Conservation (phyloP, 2,888 invertebrate species). For the Blera fallax region DNA sequence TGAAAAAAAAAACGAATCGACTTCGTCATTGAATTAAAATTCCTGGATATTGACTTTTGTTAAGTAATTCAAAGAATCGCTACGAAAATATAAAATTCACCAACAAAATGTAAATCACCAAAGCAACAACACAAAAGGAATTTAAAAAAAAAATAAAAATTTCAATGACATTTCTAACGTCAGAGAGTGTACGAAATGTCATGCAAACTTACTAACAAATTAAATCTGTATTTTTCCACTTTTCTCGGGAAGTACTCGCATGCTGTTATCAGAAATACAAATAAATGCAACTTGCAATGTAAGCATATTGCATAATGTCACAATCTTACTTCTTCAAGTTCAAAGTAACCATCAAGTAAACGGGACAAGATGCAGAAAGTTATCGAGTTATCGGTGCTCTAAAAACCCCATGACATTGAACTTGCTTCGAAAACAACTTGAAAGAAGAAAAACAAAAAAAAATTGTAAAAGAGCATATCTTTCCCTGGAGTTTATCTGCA, state of each 20-base stretch:
- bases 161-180: background rate
- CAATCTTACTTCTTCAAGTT: constrained; percentile 4
- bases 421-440: constrained; percentile 14
- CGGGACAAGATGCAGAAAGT: background rate
- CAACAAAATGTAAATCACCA: background rate
- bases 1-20: too few species aligned
- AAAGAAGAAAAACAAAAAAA: background rate
- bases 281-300: background rate
- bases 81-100: background rate
- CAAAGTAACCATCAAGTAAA: background rate
- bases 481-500: constrained; percentile 31
- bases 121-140: background rate
- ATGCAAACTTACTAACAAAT: background rate
- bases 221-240: background rate
- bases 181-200: background rate
- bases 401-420: constrained; percentile 43
- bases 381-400: constrained; percentile 20
- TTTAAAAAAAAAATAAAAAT: background rate
- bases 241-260: background rate
- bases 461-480: constrained; percentile 11
- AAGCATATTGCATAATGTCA: constrained; percentile 16
- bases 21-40: too few species aligned
- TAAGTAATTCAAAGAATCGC: too few species aligned
- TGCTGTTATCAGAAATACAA: constrained; percentile 9
- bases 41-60: too few species aligned